These are phyloP conservation scores for Drosophila bifasciata DNA, from an alignment of 1,140 invertebrate genomes.

Conservation along the genomic window DNA sequence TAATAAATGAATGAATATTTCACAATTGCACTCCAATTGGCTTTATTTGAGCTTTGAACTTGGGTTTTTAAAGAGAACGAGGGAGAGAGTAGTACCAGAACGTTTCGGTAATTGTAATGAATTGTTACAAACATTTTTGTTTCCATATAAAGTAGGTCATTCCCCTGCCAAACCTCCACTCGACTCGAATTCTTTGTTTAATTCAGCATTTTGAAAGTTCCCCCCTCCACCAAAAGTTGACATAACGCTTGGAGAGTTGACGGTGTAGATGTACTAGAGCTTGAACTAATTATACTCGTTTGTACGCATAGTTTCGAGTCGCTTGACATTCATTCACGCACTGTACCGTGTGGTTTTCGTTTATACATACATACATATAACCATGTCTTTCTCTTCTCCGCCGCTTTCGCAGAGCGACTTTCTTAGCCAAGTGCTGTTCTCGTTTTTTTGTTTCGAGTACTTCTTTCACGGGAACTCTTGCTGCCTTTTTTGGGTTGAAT, in stretches of 20 bases:
- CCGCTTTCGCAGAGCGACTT: constrained; percentile 11
- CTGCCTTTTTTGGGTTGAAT: constrained; percentile 60
- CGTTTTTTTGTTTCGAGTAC: constrained; percentile 47
- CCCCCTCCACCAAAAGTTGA: constrained; percentile 32
- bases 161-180: background rate
- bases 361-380: too few relatives aligned
- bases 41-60: constrained; percentile 5
- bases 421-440: constrained; percentile 29
- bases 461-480: background rate
- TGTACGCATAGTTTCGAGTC: constrained; percentile 35
- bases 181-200: constrained; percentile 11
- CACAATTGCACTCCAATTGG: constrained; percentile 15
- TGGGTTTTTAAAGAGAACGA: too few relatives aligned
- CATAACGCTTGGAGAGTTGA: constrained; percentile 42
- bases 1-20: background rate
- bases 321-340: constrained; percentile 44
- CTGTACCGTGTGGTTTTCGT: constrained; percentile 5
- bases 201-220: constrained; percentile 8
- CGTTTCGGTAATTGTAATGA: constrained; percentile 38
- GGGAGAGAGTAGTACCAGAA: constrained; percentile 23
- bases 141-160: constrained; percentile 34
- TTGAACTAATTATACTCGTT: constrained; percentile 7
- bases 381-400: constrained; percentile 27
- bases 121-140: constrained; percentile 11
- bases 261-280: background rate